phyloP scores from a whole-genome alignment of 2,797 vertebrate genomes.

The Tachyglossus aculeatus region DNA sequence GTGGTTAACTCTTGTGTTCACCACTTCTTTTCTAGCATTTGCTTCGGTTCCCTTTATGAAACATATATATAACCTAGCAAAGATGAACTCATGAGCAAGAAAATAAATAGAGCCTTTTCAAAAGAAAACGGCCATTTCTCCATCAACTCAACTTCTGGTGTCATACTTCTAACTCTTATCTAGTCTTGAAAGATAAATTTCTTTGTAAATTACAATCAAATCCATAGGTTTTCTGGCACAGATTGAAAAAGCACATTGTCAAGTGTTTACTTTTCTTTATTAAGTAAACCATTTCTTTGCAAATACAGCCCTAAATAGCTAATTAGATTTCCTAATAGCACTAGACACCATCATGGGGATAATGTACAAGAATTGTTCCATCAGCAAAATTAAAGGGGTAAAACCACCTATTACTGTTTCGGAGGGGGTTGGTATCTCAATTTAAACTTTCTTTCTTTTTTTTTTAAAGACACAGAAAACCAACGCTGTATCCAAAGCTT shows the following conservation, averaged over 20 bases:
- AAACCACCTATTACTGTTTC: slow-evolving; percentile 52
- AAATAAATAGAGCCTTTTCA: background rate
- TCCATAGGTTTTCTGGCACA: slow-evolving; percentile 24
- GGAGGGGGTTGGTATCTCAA: slow-evolving; percentile 46
- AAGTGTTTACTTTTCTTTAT: slow-evolving; percentile 55
- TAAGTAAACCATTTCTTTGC: slow-evolving; percentile 59
- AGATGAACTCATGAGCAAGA: slow-evolving; percentile 1
- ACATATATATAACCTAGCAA: background rate
- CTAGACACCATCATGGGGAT: slow-evolving; percentile 48
- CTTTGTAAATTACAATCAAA: slow-evolving; percentile 28
- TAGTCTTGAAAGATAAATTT: slow-evolving; percentile 1
- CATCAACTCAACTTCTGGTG: slow-evolving; percentile 30
- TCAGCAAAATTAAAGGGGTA: slow-evolving; percentile 65
- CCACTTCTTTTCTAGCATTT: slow-evolving; percentile 19
- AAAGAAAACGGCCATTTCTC: slow-evolving; percentile 19
- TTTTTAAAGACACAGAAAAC: slow-evolving; percentile 47
- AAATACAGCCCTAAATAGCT: slow-evolving; percentile 58
- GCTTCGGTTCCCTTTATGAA: slow-evolving; percentile 17
- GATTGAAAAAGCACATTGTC: slow-evolving; percentile 39
- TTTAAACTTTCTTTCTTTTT: slow-evolving; percentile 53
- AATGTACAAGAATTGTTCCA: slow-evolving; percentile 58
- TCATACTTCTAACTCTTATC: background rate
- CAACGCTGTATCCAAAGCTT: slow-evolving; percentile 40
- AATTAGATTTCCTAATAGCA: slow-evolving; percentile 68
- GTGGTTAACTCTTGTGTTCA: background rate